These are phyloP conservation scores for Stegodyphus mimosarum DNA, from an alignment of 1,140 invertebrate genomes.

Conservation along the genomic window DNA sequence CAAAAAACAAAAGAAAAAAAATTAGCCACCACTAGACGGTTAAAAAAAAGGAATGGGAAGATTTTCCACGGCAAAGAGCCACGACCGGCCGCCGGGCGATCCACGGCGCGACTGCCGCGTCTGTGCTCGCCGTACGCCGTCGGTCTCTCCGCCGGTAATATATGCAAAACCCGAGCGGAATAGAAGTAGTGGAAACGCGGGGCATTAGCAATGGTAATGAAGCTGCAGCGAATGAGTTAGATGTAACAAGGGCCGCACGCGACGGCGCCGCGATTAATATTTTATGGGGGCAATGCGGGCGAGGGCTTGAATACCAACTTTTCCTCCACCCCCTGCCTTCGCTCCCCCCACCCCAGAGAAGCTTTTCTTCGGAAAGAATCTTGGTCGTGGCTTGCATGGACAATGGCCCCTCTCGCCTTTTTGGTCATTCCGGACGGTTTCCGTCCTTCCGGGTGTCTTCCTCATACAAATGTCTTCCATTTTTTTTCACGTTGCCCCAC, in stretches of 20 bases:
- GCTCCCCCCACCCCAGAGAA: background rate
- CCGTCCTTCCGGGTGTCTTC: background rate
- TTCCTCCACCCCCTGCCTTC: background rate
- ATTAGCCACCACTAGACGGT: background rate
- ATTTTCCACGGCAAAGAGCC: background rate
- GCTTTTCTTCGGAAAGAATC: slow-evolving; percentile 23
- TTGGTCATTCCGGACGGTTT: slow-evolving; percentile 41
- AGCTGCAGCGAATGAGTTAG: slow-evolving; percentile 58
- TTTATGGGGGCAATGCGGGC: slow-evolving; percentile 54
- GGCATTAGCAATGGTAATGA: slow-evolving; percentile 61
- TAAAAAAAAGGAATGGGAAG: background rate
- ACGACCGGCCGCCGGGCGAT: slow-evolving; percentile 22
- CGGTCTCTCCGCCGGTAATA: slow-evolving; percentile 43
- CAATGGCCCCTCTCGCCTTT: slow-evolving; percentile 48
- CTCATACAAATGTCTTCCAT: slow-evolving; percentile 36
- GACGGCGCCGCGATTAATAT: slow-evolving; percentile 54
- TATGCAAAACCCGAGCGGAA: slow-evolving; percentile 54
- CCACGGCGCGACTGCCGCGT: slow-evolving; percentile 42
- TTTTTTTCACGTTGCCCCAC: too few species aligned
- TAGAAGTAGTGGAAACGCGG: slow-evolving; percentile 37
- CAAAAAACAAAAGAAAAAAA: too few species aligned
- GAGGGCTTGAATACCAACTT: slow-evolving; percentile 50
- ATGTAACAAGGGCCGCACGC: slow-evolving; percentile 48
- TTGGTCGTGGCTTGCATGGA: slow-evolving; percentile 55
- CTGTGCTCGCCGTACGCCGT: background rate